Evolutionary conservation across 2,888 invertebrate species (phyloP).

Genomic region (Patella depressa): DNA sequence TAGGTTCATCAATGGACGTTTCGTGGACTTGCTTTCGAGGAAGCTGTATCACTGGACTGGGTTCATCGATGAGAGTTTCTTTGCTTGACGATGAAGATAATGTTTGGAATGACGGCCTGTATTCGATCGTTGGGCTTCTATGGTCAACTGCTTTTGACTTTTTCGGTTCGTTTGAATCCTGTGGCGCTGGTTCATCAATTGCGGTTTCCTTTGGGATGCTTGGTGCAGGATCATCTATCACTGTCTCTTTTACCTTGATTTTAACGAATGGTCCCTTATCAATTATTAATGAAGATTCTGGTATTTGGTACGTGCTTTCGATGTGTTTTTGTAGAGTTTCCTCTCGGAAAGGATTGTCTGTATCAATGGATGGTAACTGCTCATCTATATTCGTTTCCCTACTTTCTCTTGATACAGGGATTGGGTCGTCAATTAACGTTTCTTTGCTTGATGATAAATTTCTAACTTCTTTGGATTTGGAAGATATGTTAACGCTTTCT

Average conservation of each 20-base stretch:
- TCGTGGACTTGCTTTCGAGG: neutral
- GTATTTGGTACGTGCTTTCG: neutral
- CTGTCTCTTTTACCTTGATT: neutral
- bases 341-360: neutral
- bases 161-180: too few relatives aligned
- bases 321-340: neutral
- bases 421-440: too few relatives aligned
- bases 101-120: too few relatives aligned
- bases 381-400: neutral
- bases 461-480: too few relatives aligned
- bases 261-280: too few relatives aligned
- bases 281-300: neutral
- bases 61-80: slow-evolving; percentile 31
- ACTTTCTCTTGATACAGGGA: neutral
- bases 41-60: neutral
- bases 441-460: too few relatives aligned
- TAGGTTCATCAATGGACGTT: neutral
- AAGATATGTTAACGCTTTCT: neutral
- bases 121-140: too few relatives aligned
- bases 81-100: neutral
- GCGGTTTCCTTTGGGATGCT: neutral
- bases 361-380: too few relatives aligned
- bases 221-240: neutral
- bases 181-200: neutral
- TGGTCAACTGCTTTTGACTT: too few relatives aligned